Conservation (phyloP, 2,797 vertebrate species). For the Characodon lateralis region DNA sequence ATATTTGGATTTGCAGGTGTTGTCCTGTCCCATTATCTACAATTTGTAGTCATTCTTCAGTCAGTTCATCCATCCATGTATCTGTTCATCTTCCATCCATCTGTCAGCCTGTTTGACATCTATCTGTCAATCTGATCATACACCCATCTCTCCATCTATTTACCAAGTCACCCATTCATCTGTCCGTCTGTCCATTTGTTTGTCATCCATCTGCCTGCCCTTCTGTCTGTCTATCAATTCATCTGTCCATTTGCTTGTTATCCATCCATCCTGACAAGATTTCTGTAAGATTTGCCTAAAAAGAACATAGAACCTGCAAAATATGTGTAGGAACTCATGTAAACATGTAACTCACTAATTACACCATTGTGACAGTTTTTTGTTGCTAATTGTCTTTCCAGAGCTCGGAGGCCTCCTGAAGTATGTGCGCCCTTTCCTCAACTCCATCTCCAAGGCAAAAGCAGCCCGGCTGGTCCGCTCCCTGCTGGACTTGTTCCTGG, state of each 20-base stretch:
- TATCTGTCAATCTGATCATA: background rate
- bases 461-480: conserved; percentile 94
- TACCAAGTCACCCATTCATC: too few species aligned
- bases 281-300: background rate
- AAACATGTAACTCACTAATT: background rate
- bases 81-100: background rate
- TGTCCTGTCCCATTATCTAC: background rate
- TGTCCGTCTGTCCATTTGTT: too few species aligned
- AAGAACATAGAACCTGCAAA: background rate
- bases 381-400: conserved; percentile 48
- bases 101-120: background rate
- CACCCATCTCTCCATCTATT: background rate
- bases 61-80: too few species aligned
- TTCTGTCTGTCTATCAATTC: background rate
- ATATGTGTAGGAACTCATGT: background rate
- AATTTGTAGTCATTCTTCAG: background rate
- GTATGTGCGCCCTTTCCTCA: conserved; percentile 95
- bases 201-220: background rate
- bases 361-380: too few species aligned
- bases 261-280: background rate
- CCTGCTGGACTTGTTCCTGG: conserved; percentile 95
- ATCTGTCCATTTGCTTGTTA: background rate
- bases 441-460: conserved; percentile 98
- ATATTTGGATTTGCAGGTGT: too few species aligned
- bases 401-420: conserved; percentile 97